Percentiles rank a stretch among this genome's conserved stretches.
Evolutionary conservation across 2,113 vertebrate species (phyloP).

Genomic region (Cebidichthys violaceus): DNA sequence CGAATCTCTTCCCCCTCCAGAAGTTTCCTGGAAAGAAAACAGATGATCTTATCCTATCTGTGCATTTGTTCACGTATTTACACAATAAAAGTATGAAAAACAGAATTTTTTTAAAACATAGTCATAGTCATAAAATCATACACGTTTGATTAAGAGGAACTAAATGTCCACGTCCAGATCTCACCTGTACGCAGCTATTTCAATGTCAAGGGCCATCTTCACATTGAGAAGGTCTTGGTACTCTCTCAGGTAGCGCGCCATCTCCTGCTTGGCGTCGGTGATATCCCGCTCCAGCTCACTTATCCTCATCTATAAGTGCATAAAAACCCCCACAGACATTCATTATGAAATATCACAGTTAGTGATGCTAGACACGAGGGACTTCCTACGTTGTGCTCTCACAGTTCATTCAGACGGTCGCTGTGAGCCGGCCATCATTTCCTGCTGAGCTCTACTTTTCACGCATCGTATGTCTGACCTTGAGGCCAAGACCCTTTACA

Average conservation of each 20-base stretch:
- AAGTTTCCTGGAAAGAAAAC: slow-evolving; percentile 83
- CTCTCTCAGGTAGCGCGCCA: slow-evolving; percentile 93
- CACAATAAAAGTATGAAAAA: not conserved
- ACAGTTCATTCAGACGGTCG: not conserved
- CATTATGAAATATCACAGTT: not conserved
- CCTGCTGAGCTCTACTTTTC: slow-evolving; percentile 32
- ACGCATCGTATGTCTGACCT: not conserved
- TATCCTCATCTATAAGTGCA: slow-evolving; percentile 81
- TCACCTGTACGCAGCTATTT: slow-evolving; percentile 97
- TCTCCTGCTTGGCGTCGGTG: slow-evolving; percentile 87
- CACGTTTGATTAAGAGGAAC: not conserved
- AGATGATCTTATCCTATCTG: not conserved
- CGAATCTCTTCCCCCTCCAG: slow-evolving; percentile 90
- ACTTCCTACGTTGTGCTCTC: not conserved
- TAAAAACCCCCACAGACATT: not conserved
- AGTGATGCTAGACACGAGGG: not conserved
- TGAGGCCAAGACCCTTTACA: not conserved
- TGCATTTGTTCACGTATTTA: not conserved
- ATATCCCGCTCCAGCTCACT: slow-evolving; percentile 85
- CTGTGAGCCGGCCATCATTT: slow-evolving; percentile 20
- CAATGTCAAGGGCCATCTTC: slow-evolving; percentile 98
- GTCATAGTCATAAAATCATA: not conserved
- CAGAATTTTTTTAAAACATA: not conserved
- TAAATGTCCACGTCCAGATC: not conserved
- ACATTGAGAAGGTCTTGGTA: slow-evolving; percentile 98